phyloP scores from a whole-genome alignment of 1,140 invertebrate genomes.

The Saccostrea glomerata region DNA sequence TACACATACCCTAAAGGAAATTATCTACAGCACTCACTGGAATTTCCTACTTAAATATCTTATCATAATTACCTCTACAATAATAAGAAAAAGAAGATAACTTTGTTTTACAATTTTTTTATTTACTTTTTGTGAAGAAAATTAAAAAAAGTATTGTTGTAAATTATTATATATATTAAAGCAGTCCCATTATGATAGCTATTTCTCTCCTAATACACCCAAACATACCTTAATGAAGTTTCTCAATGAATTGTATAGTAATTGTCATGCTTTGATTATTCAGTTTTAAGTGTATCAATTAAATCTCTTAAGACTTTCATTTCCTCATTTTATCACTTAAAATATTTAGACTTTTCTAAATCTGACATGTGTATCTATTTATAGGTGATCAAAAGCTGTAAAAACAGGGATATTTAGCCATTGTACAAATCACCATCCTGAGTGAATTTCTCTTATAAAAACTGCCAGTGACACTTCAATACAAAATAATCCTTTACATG shows the following conservation, averaged over 20 bases:
- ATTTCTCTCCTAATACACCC: too few relatives aligned
- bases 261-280: neutral
- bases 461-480: constrained; percentile 4
- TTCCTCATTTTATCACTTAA: neutral
- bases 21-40: neutral
- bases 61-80: neutral
- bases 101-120: too few relatives aligned
- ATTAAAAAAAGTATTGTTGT: too few relatives aligned
- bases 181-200: too few relatives aligned
- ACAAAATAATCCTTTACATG: neutral
- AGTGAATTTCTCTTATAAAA: neutral
- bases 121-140: too few relatives aligned
- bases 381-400: neutral
- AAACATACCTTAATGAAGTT: neutral
- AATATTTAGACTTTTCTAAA: constrained; percentile 3
- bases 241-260: neutral
- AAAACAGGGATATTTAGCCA: neutral
- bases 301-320: neutral
- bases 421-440: neutral
- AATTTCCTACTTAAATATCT: neutral
- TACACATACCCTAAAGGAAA: neutral
- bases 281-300: neutral
- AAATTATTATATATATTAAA: too few relatives aligned
- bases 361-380: constrained; percentile 35
- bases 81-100: too few relatives aligned